Evolutionary conservation across 2,888 invertebrate genomes (phyloP).

Genomic region (Protophormia terraenovae): DNA sequence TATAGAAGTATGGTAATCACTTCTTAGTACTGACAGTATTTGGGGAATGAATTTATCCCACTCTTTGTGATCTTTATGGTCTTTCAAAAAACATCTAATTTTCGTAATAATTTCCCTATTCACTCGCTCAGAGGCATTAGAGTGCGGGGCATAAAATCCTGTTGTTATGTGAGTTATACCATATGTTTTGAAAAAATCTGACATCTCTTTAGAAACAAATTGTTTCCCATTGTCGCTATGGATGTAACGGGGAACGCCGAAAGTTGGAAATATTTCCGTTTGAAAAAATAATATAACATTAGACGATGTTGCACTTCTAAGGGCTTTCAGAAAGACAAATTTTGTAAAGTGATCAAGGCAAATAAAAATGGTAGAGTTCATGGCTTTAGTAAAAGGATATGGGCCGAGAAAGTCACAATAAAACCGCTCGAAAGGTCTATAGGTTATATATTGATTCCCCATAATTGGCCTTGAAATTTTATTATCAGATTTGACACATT

Average conservation of each 20-base stretch:
- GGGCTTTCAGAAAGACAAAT: conserved; percentile 2
- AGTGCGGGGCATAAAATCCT: conserved; percentile 39
- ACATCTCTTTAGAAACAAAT: conserved; percentile 29
- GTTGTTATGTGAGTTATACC: conserved; percentile 40
- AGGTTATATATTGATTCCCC: neutral
- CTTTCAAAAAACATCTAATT: conserved; percentile 26
- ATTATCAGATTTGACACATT: too few relatives aligned
- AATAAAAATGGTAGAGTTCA: neutral
- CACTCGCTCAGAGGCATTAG: conserved; percentile 46
- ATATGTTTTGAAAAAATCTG: neutral
- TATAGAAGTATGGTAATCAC: conserved; percentile 43
- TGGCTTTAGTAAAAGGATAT: neutral
- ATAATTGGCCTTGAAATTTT: neutral
- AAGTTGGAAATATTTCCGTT: conserved; percentile 17
- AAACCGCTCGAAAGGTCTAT: neutral
- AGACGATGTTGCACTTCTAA: neutral
- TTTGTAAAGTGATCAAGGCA: neutral
- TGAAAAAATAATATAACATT: conserved; percentile 31
- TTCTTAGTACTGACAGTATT: conserved; percentile 21
- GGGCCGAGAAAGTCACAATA: neutral
- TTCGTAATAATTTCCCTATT: conserved; percentile 51
- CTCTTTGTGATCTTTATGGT: conserved; percentile 25
- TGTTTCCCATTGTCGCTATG: conserved; percentile 51
- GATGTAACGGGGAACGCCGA: conserved; percentile 28
- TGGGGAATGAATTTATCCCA: conserved; percentile 35